A percentile compares a stretch with the other conserved stretches of the same genome.
phyloP scores from a whole-genome alignment of 2,888 invertebrate genomes.

The Eupeodes luniger region DNA sequence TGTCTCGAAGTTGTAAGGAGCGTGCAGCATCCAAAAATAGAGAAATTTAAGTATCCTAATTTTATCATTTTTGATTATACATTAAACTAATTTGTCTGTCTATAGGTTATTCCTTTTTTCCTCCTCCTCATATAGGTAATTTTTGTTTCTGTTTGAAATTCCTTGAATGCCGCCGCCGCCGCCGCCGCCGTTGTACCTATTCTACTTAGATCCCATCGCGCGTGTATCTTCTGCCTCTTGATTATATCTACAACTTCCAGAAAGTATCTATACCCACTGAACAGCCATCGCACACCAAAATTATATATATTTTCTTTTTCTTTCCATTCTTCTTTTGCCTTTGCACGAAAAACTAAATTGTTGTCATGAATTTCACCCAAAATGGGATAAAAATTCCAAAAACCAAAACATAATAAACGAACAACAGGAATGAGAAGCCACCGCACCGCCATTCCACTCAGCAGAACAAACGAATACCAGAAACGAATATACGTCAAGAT shows the following conservation, averaged over 20 bases:
- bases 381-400: conserved; percentile 59
- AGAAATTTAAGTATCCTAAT: conserved; percentile 71
- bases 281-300: conserved; percentile 46
- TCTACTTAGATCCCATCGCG: conserved; percentile 14
- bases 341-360: conserved; percentile 17
- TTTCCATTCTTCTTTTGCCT: not conserved
- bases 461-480: conserved; percentile 54
- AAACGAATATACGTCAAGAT: conserved; percentile 9
- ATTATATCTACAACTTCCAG: not conserved
- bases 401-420: conserved; percentile 55
- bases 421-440: conserved; percentile 38
- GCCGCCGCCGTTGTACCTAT: not conserved
- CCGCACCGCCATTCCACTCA: no score
- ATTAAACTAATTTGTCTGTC: conserved; percentile 54
- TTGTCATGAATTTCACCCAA: conserved; percentile 62
- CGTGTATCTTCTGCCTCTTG: conserved; percentile 18
- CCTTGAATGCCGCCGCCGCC: conserved; percentile 49
- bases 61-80: conserved; percentile 58
- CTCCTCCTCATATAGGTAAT: not conserved
- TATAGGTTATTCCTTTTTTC: conserved; percentile 9
- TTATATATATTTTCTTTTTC: conserved; percentile 23
- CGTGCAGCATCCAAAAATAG: conserved; percentile 46
- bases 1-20: conserved; percentile 30
- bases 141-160: conserved; percentile 48
- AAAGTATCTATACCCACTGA: conserved; percentile 19